Evolutionary conservation across 2,888 invertebrate genomes (phyloP).

Genomic region (Pyrocoelia pectoralis): DNA sequence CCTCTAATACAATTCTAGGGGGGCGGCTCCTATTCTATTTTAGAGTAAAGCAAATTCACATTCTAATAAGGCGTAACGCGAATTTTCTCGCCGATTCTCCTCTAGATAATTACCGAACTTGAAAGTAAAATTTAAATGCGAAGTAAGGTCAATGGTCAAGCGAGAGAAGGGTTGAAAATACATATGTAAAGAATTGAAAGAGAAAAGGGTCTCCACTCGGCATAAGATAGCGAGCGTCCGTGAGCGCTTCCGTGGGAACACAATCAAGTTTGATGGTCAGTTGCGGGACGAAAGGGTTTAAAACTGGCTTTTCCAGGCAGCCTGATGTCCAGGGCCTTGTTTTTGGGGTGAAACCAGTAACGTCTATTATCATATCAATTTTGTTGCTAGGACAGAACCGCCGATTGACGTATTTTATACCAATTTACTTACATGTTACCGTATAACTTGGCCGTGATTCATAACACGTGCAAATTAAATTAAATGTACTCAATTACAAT

Average conservation of each 20-base stretch:
- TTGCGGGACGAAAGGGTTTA: conserved; percentile 39
- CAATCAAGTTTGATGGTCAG: conserved; percentile 50
- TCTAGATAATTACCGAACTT: background rate
- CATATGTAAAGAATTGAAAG: conserved; percentile 16
- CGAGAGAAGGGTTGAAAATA: conserved; percentile 25
- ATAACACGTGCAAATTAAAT: background rate
- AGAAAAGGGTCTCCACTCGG: conserved; percentile 33
- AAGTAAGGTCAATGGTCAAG: conserved; percentile 24
- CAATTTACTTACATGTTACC: too few relatives aligned
- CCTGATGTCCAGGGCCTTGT: conserved; percentile 30
- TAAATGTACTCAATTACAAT: background rate
- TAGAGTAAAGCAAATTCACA: conserved; percentile 42
- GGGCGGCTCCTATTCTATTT: conserved; percentile 36
- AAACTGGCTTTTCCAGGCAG: conserved; percentile 33
- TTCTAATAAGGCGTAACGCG: conserved; percentile 26
- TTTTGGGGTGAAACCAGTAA: conserved; percentile 35
- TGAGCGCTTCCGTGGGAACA: conserved; percentile 46
- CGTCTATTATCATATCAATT: conserved; percentile 34
- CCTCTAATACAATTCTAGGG: conserved; percentile 54
- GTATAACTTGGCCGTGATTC: background rate
- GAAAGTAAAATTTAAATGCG: background rate
- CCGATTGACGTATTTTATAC: background rate
- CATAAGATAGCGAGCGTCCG: conserved; percentile 38
- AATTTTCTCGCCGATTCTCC: too few relatives aligned
- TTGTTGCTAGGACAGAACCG: conserved; percentile 6